phyloP scores from a whole-genome alignment of 2,113 vertebrate species.

The Eonycteris spelaea region DNA sequence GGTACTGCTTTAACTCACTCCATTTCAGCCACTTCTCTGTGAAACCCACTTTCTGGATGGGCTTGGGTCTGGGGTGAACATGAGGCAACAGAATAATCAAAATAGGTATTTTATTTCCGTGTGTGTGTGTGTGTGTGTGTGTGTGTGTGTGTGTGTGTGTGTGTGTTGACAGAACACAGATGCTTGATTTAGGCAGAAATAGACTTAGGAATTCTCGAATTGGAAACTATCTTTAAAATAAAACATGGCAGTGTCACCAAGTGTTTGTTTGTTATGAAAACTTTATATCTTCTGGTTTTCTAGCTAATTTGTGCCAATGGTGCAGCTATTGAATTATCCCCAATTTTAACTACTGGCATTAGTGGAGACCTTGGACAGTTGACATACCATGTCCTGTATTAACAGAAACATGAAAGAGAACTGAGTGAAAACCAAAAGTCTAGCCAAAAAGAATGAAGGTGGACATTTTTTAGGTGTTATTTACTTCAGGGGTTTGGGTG shows the following conservation, averaged over 20 bases:
- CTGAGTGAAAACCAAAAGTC: not conserved
- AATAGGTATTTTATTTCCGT: not conserved
- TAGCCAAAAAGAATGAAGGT: conserved; percentile 3
- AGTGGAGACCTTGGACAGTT: not conserved
- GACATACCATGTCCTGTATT: not conserved
- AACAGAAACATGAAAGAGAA: conserved; percentile 12
- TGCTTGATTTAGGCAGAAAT: not conserved
- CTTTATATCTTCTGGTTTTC: not conserved
- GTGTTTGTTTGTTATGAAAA: not conserved
- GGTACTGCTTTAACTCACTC: not conserved
- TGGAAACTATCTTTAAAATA: not conserved
- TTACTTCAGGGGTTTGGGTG: conserved; percentile 50
- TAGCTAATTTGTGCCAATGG: not conserved
- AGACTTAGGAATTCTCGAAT: not conserved
- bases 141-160: too few relatives aligned
- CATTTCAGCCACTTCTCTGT: not conserved
- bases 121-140: not conserved
- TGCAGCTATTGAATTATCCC: not conserved
- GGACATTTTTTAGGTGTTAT: conserved; percentile 46
- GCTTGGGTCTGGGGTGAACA: not conserved
- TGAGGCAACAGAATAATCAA: not conserved
- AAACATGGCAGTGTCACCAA: not conserved
- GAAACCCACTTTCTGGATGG: not conserved
- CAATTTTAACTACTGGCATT: not conserved
- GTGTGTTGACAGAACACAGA: not conserved